phyloP scores from a whole-genome alignment of 2,113 vertebrate genomes.

The Benthochromis sp. region DNA sequence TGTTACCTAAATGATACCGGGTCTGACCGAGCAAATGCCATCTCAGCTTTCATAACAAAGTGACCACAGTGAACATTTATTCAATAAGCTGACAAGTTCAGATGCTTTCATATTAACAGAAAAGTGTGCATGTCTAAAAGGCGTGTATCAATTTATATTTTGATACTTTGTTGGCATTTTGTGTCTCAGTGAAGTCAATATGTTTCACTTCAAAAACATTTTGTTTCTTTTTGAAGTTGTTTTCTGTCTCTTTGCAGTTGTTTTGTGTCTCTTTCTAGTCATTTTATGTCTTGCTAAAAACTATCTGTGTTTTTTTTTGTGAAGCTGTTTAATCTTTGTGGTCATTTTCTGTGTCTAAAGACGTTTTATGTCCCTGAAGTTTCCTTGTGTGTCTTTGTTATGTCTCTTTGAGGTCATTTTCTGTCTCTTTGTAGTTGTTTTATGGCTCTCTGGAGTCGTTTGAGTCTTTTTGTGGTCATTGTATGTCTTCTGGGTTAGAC shows the following conservation, averaged over 20 bases:
- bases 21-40: not conserved
- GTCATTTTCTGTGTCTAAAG: not conserved
- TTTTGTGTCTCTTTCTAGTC: not conserved
- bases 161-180: not conserved
- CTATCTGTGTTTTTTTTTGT: not conserved
- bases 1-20: not conserved
- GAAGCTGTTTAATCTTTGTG: not conserved
- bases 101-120: not conserved
- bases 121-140: not conserved
- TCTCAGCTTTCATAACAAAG: not conserved
- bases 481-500: not conserved
- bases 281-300: not conserved
- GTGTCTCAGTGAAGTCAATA: not conserved
- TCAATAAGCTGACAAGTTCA: not conserved
- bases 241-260: not conserved
- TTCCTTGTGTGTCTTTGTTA: not conserved
- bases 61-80: not conserved
- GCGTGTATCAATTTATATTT: not conserved
- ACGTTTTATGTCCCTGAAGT: rapidly evolving
- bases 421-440: not conserved
- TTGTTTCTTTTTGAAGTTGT: not conserved
- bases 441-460: not conserved
- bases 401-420: not conserved
- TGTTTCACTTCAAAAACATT: not conserved
- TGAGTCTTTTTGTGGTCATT: not conserved